These are phyloP conservation scores for Semaprochilodus insignis DNA, from an alignment of 2,797 vertebrate genomes.

Conservation along the genomic window DNA sequence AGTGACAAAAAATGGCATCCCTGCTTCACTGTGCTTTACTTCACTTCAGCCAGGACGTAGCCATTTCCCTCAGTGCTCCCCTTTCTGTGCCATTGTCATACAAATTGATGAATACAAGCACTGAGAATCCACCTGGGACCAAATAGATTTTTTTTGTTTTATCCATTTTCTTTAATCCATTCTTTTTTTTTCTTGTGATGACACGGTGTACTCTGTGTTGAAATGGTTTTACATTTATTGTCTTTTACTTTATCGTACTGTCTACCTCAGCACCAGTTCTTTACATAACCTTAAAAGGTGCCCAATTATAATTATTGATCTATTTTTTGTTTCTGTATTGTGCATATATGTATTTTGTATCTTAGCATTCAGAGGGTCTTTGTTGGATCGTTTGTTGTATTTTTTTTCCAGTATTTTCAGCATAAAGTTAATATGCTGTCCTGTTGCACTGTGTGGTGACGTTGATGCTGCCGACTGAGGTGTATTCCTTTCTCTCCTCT, in stretches of 20 bases:
- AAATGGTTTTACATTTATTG: slow-evolving; percentile 67
- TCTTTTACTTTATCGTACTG: slow-evolving; percentile 90
- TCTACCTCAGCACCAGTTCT: slow-evolving; percentile 99
- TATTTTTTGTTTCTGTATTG: slow-evolving; percentile 83
- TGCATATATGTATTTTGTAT: slow-evolving; percentile 74
- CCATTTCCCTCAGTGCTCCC: slow-evolving; percentile 69
- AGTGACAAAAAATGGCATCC: slow-evolving; percentile 50
- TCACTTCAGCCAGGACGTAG: slow-evolving; percentile 66
- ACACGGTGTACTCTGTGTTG: slow-evolving; percentile 72
- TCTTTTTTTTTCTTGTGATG: slow-evolving; percentile 69
- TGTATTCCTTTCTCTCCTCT: slow-evolving; percentile 71
- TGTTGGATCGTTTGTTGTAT: slow-evolving; percentile 47
- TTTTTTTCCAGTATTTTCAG: slow-evolving; percentile 76
- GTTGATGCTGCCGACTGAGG: slow-evolving; percentile 60
- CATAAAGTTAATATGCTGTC: slow-evolving; percentile 70
- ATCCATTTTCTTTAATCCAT: slow-evolving; percentile 14
- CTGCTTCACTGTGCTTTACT: slow-evolving; percentile 56
- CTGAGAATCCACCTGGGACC: slow-evolving; percentile 93
- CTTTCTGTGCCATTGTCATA: slow-evolving; percentile 79
- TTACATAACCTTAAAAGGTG: slow-evolving; percentile 90
- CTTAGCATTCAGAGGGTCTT: slow-evolving; percentile 72
- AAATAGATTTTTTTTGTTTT: slow-evolving; percentile 74
- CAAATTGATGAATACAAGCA: slow-evolving; percentile 84
- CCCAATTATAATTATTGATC: slow-evolving; percentile 85
- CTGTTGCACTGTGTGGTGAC: slow-evolving; percentile 78